A percentile compares a stretch with the other conserved stretches of the same genome.
Conservation (phyloP, 2,113 vertebrate genomes). For the Origma solitaria region DNA sequence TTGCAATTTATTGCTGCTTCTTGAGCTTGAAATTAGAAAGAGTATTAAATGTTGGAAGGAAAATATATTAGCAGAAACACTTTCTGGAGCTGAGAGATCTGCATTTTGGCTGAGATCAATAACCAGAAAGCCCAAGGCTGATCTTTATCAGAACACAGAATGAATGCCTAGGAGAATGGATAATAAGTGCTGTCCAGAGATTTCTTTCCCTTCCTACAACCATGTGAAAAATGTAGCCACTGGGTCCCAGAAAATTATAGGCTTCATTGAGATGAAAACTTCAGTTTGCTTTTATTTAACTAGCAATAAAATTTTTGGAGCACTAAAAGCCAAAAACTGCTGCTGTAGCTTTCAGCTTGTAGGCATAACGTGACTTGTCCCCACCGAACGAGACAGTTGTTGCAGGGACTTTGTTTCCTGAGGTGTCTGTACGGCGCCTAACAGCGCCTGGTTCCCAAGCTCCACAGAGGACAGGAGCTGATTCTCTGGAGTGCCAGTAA, state of each 20-base stretch:
- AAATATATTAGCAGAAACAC: conserved; percentile 43
- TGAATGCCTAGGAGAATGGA: conserved; percentile 3
- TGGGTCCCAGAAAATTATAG: conserved; percentile 5
- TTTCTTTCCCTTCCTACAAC: conserved; percentile 7
- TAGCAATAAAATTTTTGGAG: conserved; percentile 9
- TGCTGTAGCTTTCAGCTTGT: background rate
- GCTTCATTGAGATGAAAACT: conserved; percentile 31
- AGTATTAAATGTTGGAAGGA: conserved; percentile 24
- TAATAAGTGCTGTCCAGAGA: conserved; percentile 34
- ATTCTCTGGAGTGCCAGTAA: background rate
- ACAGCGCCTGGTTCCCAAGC: background rate
- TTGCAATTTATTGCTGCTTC: conserved; percentile 45
- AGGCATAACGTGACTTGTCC: background rate
- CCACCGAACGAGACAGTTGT: background rate
- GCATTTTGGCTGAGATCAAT: conserved; percentile 38
- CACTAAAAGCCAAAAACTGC: background rate
- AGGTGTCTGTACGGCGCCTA: background rate
- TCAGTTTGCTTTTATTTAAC: conserved; percentile 35
- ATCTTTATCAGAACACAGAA: conserved; percentile 41
- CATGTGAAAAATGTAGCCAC: conserved; percentile 28
- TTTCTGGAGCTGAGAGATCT: background rate
- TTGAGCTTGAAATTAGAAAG: conserved; percentile 42
- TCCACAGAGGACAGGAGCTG: background rate
- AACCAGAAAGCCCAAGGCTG: conserved; percentile 36
- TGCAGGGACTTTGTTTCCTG: background rate